A percentile compares a stretch with the other conserved stretches of the same genome.
Conservation (phyloP, 2,113 vertebrate species). For the Apodemus speciosus region DNA sequence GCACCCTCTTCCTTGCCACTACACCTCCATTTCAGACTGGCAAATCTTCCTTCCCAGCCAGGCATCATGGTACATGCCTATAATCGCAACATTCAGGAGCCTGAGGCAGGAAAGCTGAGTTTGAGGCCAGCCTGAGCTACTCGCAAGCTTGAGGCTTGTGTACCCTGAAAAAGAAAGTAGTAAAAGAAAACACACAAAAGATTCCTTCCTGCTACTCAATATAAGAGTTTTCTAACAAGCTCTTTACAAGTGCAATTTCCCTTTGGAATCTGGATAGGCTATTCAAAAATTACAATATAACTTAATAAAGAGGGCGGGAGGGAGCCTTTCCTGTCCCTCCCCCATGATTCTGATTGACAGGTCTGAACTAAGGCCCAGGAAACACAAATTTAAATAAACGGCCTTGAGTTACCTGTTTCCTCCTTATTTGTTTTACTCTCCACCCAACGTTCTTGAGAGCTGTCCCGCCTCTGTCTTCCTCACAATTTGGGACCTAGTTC, state of each 20-base stretch:
- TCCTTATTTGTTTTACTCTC: background rate
- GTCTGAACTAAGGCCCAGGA: background rate
- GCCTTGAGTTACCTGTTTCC: background rate
- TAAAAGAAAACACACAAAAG: background rate
- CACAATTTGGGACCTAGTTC: background rate
- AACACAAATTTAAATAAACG: background rate
- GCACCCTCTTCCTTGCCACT: background rate
- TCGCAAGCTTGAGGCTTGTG: too few relatives aligned
- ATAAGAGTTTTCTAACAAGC: conserved; percentile 23
- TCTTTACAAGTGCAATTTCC: conserved; percentile 49
- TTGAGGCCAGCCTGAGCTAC: too few relatives aligned
- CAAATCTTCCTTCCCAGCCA: background rate
- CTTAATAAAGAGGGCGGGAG: background rate
- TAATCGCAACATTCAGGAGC: background rate
- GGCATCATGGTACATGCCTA: background rate
- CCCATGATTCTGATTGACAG: background rate
- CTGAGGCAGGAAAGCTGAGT: background rate
- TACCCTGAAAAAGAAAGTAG: too few relatives aligned
- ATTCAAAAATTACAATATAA: conserved; percentile 32
- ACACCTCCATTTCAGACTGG: background rate
- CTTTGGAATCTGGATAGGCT: conserved; percentile 17
- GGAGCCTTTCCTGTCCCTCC: background rate
- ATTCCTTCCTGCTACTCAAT: background rate
- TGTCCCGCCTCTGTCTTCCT: background rate
- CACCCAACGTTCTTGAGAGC: background rate